Evolutionary conservation across 1,140 invertebrate genomes (phyloP).

Genomic region (Sinonovacula constricta): DNA sequence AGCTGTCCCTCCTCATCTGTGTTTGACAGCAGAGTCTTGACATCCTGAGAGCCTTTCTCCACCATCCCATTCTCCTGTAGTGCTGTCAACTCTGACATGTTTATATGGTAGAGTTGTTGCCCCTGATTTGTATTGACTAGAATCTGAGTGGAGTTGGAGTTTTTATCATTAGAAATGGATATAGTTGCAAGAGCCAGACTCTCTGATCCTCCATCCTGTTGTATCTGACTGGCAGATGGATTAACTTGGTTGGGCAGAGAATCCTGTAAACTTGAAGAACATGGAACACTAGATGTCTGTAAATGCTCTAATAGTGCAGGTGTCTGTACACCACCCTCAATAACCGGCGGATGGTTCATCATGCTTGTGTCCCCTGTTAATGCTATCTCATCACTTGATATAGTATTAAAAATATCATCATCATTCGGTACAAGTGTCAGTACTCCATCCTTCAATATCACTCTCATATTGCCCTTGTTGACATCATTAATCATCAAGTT

Average conservation of each 20-base stretch:
- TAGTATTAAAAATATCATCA: not conserved
- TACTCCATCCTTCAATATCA: conserved; percentile 26
- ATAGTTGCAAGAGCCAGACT: conserved; percentile 42
- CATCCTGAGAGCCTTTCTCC: too few relatives aligned
- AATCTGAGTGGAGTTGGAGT: conserved; percentile 33
- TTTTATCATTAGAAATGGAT: conserved; percentile 46
- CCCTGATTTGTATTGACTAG: conserved; percentile 46
- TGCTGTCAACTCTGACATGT: conserved; percentile 40
- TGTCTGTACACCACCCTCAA: not conserved
- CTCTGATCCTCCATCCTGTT: not conserved
- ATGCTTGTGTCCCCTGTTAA: not conserved
- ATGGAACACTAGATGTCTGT: not conserved
- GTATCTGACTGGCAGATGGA: too few relatives aligned
- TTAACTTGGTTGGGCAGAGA: too few relatives aligned
- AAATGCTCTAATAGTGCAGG: not conserved
- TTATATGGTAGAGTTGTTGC: conserved; percentile 34
- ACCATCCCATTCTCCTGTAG: conserved; percentile 11
- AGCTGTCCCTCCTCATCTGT: too few relatives aligned
- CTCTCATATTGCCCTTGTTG: not conserved
- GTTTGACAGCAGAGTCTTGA: too few relatives aligned
- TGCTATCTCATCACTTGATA: not conserved
- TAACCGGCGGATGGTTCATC: not conserved
- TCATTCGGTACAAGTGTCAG: conserved; percentile 28
- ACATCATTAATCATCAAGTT: conserved; percentile 3
- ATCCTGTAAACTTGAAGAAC: not conserved